Conservation (phyloP, 2,888 invertebrate genomes). For the Meloe dianella region DNA sequence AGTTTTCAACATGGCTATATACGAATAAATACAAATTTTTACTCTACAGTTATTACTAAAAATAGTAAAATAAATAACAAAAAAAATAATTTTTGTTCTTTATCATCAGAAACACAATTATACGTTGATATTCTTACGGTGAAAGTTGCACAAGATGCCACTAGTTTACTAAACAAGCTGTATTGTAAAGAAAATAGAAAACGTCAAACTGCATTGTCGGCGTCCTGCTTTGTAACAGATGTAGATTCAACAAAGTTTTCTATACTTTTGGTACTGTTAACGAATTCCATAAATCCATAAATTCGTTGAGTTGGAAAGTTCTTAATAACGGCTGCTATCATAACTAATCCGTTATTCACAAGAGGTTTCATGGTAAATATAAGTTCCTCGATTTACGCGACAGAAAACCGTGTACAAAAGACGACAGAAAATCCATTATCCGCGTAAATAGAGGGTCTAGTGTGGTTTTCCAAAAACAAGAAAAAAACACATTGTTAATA, state of each 20-base stretch:
- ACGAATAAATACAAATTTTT: too few relatives aligned
- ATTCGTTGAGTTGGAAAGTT: slow-evolving; percentile 29
- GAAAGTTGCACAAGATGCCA: background rate
- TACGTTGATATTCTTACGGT: too few relatives aligned
- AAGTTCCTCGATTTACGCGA: background rate
- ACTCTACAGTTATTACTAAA: background rate
- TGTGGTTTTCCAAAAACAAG: too few relatives aligned
- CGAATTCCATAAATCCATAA: slow-evolving; percentile 33
- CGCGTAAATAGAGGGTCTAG: too few relatives aligned
- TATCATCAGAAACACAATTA: too few relatives aligned
- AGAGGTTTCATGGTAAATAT: background rate
- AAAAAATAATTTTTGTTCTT: too few relatives aligned
- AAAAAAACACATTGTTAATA: too few relatives aligned
- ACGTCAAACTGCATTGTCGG: background rate
- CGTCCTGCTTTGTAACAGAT: slow-evolving; percentile 23
- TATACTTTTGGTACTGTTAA: slow-evolving; percentile 22
- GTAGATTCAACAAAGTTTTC: slow-evolving; percentile 27
- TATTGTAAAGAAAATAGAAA: slow-evolving; percentile 26
- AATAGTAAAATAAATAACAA: background rate
- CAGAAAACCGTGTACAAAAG: too few relatives aligned
- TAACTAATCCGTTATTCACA: slow-evolving; percentile 22
- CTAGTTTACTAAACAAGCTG: background rate
- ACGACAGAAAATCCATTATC: too few relatives aligned
- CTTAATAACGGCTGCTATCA: slow-evolving; percentile 22
- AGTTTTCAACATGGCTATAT: too few relatives aligned